Conservation (phyloP, 2,113 vertebrate species). For the Forbesichthys papilliferus region DNA sequence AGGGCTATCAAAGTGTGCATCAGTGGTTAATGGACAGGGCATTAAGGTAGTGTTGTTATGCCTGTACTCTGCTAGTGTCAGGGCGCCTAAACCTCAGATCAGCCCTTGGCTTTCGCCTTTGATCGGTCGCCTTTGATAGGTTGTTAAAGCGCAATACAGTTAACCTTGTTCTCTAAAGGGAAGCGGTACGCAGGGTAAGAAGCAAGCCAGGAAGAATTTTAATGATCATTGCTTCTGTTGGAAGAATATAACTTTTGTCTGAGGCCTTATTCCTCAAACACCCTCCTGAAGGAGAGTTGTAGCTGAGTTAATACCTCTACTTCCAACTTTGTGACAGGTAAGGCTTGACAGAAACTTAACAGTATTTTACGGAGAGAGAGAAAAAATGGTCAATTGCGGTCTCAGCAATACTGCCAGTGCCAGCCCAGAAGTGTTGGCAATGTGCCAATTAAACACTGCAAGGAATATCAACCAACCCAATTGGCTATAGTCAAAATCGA, state of each 20-base stretch:
- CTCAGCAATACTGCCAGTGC: no score
- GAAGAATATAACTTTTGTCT: neutral
- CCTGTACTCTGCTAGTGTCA: neutral
- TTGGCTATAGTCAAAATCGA: no score
- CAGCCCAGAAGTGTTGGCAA: no score
- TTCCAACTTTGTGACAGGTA: no score
- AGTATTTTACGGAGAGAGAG: no score
- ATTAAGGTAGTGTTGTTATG: neutral
- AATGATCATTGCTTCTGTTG: conserved; percentile 1
- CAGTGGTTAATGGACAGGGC: neutral
- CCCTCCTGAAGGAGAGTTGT: neutral
- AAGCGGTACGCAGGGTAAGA: neutral
- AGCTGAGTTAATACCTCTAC: no score
- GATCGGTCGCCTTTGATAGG: conserved; percentile 14
- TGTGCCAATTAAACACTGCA: no score
- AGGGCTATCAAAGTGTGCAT: neutral
- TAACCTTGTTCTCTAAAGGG: conserved; percentile 15
- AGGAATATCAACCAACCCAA: no score
- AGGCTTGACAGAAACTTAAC: no score
- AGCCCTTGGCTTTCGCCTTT: conserved; percentile 19
- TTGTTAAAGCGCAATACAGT: conserved; percentile 12
- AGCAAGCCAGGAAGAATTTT: conserved; percentile 6
- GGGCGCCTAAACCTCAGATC: conserved; percentile 16
- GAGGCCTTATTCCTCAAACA: no score
- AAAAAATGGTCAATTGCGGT: no score